Evolutionary conservation across 1,140 invertebrate genomes (phyloP), one percentile per base, ranked within the genome.

Genomic region (Dreissena rostriformis): DNA sequence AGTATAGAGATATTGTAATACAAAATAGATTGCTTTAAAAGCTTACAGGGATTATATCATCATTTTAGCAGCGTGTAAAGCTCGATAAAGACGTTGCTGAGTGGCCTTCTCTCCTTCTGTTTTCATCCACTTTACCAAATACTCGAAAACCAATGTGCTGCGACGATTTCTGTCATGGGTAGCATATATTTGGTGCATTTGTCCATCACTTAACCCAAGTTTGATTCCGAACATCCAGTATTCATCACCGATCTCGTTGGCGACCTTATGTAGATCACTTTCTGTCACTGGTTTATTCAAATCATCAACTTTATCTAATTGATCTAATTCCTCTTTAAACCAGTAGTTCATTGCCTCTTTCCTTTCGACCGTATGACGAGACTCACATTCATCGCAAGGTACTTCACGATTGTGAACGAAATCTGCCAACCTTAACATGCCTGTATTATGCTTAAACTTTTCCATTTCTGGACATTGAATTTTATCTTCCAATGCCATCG

Each of bases 401-500:
- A 68, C 1, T 52, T 0, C 15, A 67, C 70, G 26, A 7, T 79
- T 24, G 53, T 53, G 55, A 19, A 79, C 17, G 57, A 79, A 79
- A 22, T 79, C 63, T 28, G 49, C 55, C 76, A 79, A 28, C 70
- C 66, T 67, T 26, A 79, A 24, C 14, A 79, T 14, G 12, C 65
- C 65, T 68, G 1, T 70, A 15, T 39, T 51, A 15, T 61, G 49
- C 63, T 79, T 26, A 26, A 68, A 79, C 10, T 11, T 4, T 0
- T 17, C 2, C 7, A 76, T 14, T 17, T 29, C 4, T 0, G n/a
- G n/a, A 61, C 76, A 79, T 39, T 79, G 76, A 24, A 79, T 79
- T 28, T 28, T 68, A 53, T 79, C 76, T 15, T 79, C 76, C 53
- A 79, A 79, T n/a, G 76, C 65, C 51, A 68, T n/a, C 1, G 67